Evolutionary conservation across 2,888 invertebrate genomes (phyloP), one percentile per base, ranked within the genome.

Genomic region (Achlya flavicornis): DNA sequence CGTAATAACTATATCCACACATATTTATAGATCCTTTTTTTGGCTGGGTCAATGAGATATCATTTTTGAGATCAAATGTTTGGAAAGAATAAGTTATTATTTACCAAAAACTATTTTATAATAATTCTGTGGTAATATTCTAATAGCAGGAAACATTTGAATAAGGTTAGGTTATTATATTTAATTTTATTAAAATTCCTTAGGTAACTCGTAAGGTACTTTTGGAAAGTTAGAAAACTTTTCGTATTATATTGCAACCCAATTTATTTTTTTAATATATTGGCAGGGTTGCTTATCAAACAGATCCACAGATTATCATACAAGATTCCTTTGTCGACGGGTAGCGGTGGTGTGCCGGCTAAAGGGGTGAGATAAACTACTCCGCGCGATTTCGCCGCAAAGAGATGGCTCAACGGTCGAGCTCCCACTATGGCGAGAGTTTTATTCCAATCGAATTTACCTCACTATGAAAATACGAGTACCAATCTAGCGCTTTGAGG

Each of bases 371-470:
- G 91, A 91, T 92, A 91, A 90, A 91, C 89, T 90, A 87, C 86
- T 88, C 85, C 86, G 84, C 87, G 81, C 91, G 89, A 90, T 90
- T 91, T 89, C 85, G 82, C 85, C 74, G 85, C 88, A 93, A 91
- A 92, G 92, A 92, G 92, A 92, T 88, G 86, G 92, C 91, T 92
- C 92, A 91, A 76, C 81, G 77, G 78, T 73, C 77, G 79, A 77
- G 85, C 84, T 85, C 76, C 71, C 79, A 75, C 77, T 76, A 84
- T 81, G 79, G 78, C 74, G 74, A 74, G 83, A 88, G 88, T 88
- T 91, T 91, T 90, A 91, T 91, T 90, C 89, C 88, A 82, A 90
- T 87, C 84, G 88, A 89, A 89, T 90, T 90, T 89, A 87, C 87
- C 80, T 83, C 80, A 76, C 83, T 80, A 86, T 87, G 83, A 84